Conservation (phyloP, 2,888 invertebrate species). For the Lepetodrilus schrolli region DNA sequence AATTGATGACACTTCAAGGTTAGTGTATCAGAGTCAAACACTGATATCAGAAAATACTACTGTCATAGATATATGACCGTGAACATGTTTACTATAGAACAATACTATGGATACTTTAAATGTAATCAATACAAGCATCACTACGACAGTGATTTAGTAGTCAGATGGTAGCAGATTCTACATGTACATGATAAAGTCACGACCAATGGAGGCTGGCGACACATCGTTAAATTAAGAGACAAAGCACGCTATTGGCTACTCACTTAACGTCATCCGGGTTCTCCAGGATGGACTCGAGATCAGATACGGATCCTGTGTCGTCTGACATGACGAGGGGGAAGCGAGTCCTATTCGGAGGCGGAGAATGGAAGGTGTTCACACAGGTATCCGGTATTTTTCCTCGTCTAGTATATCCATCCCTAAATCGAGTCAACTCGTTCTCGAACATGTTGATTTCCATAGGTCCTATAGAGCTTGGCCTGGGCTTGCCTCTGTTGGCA, state of each 20-base stretch:
- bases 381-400: conserved; percentile 43
- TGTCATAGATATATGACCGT: too few species aligned
- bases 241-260: too few species aligned
- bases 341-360: conserved; percentile 39
- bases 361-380: conserved; percentile 31
- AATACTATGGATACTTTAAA: too few species aligned
- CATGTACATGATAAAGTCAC: neutral
- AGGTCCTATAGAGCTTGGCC: conserved; percentile 46
- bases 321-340: conserved; percentile 46
- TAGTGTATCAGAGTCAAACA: too few species aligned
- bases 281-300: conserved; percentile 60
- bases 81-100: too few species aligned
- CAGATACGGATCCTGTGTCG: conserved; percentile 55
- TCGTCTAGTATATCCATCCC: conserved; percentile 40
- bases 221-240: too few species aligned
- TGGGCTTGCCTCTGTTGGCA: conserved; percentile 19
- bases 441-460: conserved; percentile 43
- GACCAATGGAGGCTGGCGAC: too few species aligned
- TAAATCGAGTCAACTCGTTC: conserved; percentile 47
- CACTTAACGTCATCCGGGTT: conserved; percentile 47
- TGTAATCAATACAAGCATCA: too few species aligned
- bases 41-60: too few species aligned
- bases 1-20: too few species aligned
- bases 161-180: neutral
- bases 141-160: too few species aligned